Percentiles rank a stretch among this genome's conserved stretches.
These are phyloP conservation scores for Hybos culiciformis DNA, from an alignment of 2,888 invertebrate species.

Conservation along the genomic window DNA sequence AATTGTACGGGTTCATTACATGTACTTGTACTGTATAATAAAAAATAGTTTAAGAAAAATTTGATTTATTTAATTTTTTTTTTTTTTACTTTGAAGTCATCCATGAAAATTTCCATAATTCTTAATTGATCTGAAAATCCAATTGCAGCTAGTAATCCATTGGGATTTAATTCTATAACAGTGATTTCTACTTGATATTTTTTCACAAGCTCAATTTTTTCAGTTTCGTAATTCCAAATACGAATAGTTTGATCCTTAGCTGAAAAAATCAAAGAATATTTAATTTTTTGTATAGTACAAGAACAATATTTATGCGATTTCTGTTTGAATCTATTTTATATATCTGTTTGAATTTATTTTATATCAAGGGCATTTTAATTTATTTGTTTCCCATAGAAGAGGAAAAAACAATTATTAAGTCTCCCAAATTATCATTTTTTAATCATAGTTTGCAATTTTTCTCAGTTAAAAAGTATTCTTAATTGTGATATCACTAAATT, in stretches of 20 bases:
- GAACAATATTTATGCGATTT: background rate
- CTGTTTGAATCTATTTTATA: background rate
- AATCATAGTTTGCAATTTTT: background rate
- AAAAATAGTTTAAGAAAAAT: background rate
- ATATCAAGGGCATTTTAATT: too few species aligned
- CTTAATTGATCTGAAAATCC: constrained; percentile 86
- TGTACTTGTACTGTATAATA: background rate
- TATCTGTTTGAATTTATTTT: background rate
- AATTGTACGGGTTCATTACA: background rate
- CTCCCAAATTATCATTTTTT: background rate
- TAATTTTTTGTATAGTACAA: too few species aligned
- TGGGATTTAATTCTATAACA: constrained; percentile 58
- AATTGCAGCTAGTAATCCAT: constrained; percentile 71
- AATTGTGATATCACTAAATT: background rate
- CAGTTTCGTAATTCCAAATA: constrained; percentile 84
- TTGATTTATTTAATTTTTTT: background rate
- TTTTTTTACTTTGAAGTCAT: constrained; percentile 52
- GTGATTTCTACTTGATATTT: constrained; percentile 66
- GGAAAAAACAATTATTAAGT: background rate
- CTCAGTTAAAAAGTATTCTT: background rate
- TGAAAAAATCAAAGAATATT: constrained; percentile 32
- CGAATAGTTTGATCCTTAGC: constrained; percentile 69
- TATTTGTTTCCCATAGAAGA: too few species aligned
- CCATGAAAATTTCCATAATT: constrained; percentile 75
- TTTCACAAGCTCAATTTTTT: constrained; percentile 62